A percentile compares a stretch with the other conserved stretches of the same genome.
phyloP scores from a whole-genome alignment of 1,140 invertebrate genomes.

The Neodiprion lecontei region DNA sequence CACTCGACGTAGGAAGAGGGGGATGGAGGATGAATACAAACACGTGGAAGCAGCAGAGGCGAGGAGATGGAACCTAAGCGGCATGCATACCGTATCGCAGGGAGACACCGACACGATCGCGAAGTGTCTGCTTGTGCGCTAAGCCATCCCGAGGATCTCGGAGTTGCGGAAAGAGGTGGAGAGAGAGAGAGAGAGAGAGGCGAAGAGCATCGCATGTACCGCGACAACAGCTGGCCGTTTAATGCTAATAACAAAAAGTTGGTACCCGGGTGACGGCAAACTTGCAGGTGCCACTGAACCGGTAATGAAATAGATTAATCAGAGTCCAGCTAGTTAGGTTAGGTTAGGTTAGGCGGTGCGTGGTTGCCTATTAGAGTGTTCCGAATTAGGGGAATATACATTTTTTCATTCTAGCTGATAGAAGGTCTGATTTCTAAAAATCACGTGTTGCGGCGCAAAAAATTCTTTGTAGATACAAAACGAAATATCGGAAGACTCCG shows the following conservation, averaged over 20 bases:
- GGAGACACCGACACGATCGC: neutral
- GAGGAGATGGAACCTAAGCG: neutral
- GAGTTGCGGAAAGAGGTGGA: too few relatives aligned
- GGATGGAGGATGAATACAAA: constrained; percentile 2
- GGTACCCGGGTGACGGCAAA: constrained; percentile 17
- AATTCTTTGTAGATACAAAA: too few relatives aligned
- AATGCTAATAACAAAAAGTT: constrained; percentile 47
- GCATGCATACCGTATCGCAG: constrained; percentile 1
- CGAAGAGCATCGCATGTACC: neutral
- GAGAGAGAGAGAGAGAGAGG: too few relatives aligned
- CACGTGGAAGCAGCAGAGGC: neutral
- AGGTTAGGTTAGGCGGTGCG: neutral
- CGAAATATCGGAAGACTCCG: too few relatives aligned
- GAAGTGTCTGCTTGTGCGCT: neutral
- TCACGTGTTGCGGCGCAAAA: neutral
- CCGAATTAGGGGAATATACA: too few relatives aligned
- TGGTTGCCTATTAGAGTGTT: too few relatives aligned
- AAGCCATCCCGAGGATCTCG: neutral
- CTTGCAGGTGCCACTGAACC: constrained; percentile 11
- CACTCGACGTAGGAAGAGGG: neutral
- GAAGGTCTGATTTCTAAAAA: constrained; percentile 14
- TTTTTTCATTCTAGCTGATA: too few relatives aligned
- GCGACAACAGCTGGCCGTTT: constrained; percentile 22
- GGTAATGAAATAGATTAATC: constrained; percentile 44
- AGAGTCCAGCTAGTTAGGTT: constrained; percentile 2